Evolutionary conservation across 2,113 vertebrate species (phyloP), one percentile per base, ranked within the genome.

Genomic region (Etia nguti): DNA sequence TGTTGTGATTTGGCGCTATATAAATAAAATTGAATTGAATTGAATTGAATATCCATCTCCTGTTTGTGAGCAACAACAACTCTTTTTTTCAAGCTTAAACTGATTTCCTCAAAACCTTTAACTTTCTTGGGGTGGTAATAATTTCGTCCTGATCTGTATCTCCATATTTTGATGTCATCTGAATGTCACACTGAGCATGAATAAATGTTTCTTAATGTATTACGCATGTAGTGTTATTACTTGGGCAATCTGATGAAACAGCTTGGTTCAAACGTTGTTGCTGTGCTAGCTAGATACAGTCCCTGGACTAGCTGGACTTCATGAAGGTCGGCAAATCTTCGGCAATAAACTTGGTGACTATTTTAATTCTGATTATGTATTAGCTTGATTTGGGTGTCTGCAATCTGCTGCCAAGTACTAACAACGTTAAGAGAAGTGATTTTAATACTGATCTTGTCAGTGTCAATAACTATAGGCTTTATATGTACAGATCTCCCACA

Each of bases 171-270:
- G 22, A 75, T 3, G 22, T 75, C 41, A 29, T 75, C 15, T 75
- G 22, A 73, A 0, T 26, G 22, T 73, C 68, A 73, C n/a, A 48
- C 41, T 16, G 43, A 48, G 1, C 70, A 48, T 0, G 0, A 20
- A 16, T 46, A 29, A 29, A 1, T 75, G 8, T 50, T 16, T 50
- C 1, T 50, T 50, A 20, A 52, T 52, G 7, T 8, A 36, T 8
- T 2, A 36, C 8, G 8, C 18, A 50, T 18, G 16, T 50, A 20
- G 48, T 20, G 48, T 20, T 3, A 48, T 24, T 48, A 6, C 41
- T 9, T 26, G 41, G 68, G 8, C 22, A 3, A 73, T 46, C 68
- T 6, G 68, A 16, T 73, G 68, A 46, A 73, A 0, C 38, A 1
- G 9, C 22, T 73, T 73, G 68, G 22, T 73, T 73, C 68, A 73